A percentile compares a stretch with the other conserved stretches of the same genome.
phyloP scores from a whole-genome alignment of 2,113 vertebrate genomes.

The Cettia cetti region DNA sequence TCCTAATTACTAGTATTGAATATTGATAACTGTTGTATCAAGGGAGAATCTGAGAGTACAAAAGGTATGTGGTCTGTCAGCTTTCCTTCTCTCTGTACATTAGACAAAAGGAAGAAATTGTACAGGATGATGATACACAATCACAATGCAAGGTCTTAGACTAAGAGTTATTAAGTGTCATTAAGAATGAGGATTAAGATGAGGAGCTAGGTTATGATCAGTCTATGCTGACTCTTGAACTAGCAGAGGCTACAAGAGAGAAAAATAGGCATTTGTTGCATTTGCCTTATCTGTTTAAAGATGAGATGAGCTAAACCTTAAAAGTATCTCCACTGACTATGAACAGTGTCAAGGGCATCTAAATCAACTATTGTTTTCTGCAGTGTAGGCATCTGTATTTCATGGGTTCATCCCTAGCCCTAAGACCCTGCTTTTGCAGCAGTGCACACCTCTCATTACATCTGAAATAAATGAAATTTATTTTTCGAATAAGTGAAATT shows the following conservation, averaged over 20 bases:
- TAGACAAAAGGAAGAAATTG: neutral
- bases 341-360: neutral
- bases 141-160: neutral
- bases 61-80: neutral
- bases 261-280: neutral
- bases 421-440: neutral
- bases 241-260: neutral
- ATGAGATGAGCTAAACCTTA: neutral
- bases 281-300: neutral
- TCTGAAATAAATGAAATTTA: neutral
- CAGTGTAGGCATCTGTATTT: neutral
- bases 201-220: neutral
- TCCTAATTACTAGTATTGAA: neutral
- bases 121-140: neutral
- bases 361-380: neutral
- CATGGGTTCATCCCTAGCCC: neutral
- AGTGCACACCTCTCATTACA: neutral
- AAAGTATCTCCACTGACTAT: neutral
- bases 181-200: neutral
- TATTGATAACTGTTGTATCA: neutral
- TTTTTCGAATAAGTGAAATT: neutral
- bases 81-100: neutral
- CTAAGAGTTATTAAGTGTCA: neutral
- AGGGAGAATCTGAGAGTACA: neutral
- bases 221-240: neutral